These are phyloP conservation scores for Copidosoma floridanum DNA, from an alignment of 1,140 invertebrate species.

Conservation along the genomic window DNA sequence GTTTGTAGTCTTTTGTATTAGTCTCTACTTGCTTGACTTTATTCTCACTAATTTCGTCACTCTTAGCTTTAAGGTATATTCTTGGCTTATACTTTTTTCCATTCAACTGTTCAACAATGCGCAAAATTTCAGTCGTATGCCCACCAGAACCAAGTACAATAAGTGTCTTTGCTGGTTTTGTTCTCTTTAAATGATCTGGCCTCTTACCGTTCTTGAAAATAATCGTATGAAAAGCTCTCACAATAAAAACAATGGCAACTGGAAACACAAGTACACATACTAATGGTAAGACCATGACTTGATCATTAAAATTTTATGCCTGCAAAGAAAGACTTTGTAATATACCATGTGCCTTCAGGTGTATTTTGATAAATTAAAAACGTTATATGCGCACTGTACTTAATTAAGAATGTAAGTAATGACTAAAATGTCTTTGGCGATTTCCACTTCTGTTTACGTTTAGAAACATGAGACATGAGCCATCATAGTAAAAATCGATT, in stretches of 20 bases:
- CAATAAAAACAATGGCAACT: conserved; percentile 8
- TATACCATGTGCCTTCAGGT: too few species aligned
- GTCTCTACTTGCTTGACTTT: conserved; percentile 64
- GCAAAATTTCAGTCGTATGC: conserved; percentile 88
- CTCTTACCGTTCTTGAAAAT: conserved; percentile 28
- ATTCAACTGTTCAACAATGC: conserved; percentile 65
- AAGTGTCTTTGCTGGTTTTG: conserved; percentile 47
- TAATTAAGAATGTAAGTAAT: too few species aligned
- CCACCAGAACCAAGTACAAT: conserved; percentile 67
- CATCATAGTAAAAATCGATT: too few species aligned
- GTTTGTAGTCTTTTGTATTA: conserved; percentile 51
- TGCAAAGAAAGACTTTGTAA: too few species aligned
- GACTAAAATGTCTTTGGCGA: too few species aligned
- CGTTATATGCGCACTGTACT: too few species aligned
- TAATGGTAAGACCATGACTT: conserved; percentile 22
- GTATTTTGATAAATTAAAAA: too few species aligned
- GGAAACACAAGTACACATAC: conserved; percentile 21
- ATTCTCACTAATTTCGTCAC: conserved; percentile 71
- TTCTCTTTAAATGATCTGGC: too few species aligned
- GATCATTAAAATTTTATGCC: too few species aligned
- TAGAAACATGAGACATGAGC: too few species aligned
- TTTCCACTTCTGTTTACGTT: too few species aligned
- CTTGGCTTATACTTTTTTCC: conserved; percentile 64
- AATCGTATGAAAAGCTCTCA: conserved; percentile 36
- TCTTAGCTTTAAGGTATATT: conserved; percentile 77